Base-by-base conservation (phyloP, 2,113 vertebrate species). In the Phycodurus eques region DNA sequence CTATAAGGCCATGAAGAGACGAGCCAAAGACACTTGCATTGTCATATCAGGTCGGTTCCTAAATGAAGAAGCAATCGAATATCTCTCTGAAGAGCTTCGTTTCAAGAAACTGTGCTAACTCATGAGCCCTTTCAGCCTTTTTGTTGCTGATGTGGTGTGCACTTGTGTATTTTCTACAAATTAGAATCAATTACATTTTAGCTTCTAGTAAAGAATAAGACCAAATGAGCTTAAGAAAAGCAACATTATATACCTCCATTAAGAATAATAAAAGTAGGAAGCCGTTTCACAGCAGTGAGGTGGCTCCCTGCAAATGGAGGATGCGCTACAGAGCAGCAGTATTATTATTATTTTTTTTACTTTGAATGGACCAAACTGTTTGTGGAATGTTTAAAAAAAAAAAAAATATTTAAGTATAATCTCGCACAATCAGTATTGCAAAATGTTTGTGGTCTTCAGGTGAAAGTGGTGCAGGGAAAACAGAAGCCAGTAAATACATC, bases 391-490 rank as follows among this genome's bases (percentile, higher is more conserved):
- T 39, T 39, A 39, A 39, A n/a, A n/a, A 39, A 39, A 39, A 5
- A 39, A 3, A 39, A 3, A 39, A 5, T 5, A 39, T 39, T 39
- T 39, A 39, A 39, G 46, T 47, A 14, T 13, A 13, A 47, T 47
- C 11, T 47, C 13, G 2, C 12, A 47, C 11, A 47, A 14, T 47
- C 46, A 51, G 17, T 13, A 51, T 22, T 56, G 9, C 2, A 43
- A 27, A 12, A 27, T 66, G 9, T 59, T n/a, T 43, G 2, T 74
- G 13, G 54, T 15, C 13, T 44, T 13, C n/a, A 96, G 96, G 94
- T 8, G 96, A 98, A 88, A 98, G 96, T 0, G 96, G 96, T 0
- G 95, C 96, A 0, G 96, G 96, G 47, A 97, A 98, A 92, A 98
- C 96, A 0, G 96, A 98, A 77, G 96, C 96, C 33, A 97, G 96